phyloP scores from a whole-genome alignment of 2,113 vertebrate species.

The Monarcha castaneiventris region DNA sequence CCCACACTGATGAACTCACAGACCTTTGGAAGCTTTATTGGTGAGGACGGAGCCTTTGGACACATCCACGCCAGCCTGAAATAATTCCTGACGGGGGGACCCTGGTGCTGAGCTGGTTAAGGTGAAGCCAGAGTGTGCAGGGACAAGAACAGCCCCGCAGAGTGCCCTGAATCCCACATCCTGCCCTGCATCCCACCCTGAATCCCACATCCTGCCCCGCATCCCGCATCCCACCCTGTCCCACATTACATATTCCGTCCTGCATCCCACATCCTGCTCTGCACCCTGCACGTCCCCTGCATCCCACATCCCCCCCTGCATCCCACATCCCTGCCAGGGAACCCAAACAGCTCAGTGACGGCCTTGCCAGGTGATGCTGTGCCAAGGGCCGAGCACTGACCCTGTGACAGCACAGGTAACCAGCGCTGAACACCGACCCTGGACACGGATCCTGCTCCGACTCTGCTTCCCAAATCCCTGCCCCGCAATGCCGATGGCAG shows the following conservation, averaged over 20 bases:
- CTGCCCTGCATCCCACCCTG: too few species aligned
- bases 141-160: background rate
- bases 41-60: background rate
- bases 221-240: too few species aligned
- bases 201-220: background rate
- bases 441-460: fast-evolving
- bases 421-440: fast-evolving
- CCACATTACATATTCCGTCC: too few species aligned
- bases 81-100: background rate
- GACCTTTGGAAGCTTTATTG: background rate
- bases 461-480: background rate
- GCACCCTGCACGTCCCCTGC: too few species aligned
- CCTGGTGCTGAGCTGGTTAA: background rate
- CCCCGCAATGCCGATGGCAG: fast-evolving
- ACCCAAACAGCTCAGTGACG: fast-evolving
- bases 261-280: background rate
- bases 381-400: fast-evolving
- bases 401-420: fast-evolving
- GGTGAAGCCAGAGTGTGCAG: background rate
- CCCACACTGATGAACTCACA: fast-evolving
- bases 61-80: background rate
- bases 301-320: background rate
- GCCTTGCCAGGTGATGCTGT: fast-evolving
- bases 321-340: background rate
- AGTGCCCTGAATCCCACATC: background rate